A percentile compares a stretch with the other conserved stretches of the same genome.
Evolutionary conservation across 2,113 vertebrate species (phyloP).

Genomic region (Columbina picui): DNA sequence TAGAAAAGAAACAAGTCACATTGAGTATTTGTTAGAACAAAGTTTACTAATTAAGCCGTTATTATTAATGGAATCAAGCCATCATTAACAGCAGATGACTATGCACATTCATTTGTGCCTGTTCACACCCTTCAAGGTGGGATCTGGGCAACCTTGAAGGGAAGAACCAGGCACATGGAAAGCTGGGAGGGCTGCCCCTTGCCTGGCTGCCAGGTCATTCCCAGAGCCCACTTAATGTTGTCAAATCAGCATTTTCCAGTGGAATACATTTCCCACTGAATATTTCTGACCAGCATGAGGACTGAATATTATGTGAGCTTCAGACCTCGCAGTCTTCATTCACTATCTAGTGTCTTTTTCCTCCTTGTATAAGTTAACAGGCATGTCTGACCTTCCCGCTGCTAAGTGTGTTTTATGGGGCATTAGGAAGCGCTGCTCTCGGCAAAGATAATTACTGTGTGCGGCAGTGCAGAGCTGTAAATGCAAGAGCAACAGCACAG

Average conservation of each 20-base stretch:
- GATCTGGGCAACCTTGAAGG: fast-evolving
- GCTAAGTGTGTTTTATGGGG: not conserved
- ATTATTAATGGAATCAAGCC: not conserved
- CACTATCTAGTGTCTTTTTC: not conserved
- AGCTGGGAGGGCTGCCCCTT: not conserved
- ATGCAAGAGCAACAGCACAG: not conserved
- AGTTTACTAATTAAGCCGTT: not conserved
- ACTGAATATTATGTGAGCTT: not conserved
- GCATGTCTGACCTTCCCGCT: not conserved
- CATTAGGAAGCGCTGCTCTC: not conserved
- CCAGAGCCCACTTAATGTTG: not conserved
- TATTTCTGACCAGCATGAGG: not conserved
- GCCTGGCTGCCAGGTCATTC: not conserved
- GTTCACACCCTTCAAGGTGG: fast-evolving
- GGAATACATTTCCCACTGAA: not conserved
- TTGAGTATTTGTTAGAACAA: not conserved
- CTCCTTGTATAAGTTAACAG: not conserved
- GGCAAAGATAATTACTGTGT: constrained; percentile 18
- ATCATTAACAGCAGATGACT: not conserved
- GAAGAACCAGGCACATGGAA: not conserved
- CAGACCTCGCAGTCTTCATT: not conserved
- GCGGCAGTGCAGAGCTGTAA: not conserved
- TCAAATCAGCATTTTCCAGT: not conserved
- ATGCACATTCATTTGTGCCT: not conserved
- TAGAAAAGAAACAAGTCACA: not conserved